phyloP scores from a whole-genome alignment of 2,113 vertebrate species.

The Penelope pileata region DNA sequence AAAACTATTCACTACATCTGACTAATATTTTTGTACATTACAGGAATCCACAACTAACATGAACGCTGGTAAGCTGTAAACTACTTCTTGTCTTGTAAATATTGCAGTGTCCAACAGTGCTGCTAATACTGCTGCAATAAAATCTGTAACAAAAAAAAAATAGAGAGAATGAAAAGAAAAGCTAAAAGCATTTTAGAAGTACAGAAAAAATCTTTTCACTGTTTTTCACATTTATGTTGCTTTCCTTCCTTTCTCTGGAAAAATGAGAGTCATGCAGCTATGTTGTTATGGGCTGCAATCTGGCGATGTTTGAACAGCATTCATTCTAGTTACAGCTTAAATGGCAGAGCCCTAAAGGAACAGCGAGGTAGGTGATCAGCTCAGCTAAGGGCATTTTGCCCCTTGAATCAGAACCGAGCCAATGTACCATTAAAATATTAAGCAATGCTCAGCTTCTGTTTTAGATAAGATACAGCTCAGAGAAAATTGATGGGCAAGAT shows the following conservation, averaged over 20 bases:
- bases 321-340: neutral
- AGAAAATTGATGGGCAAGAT: neutral
- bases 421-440: neutral
- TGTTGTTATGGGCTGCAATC: constrained; percentile 16
- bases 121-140: constrained; percentile 29
- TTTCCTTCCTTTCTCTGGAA: neutral
- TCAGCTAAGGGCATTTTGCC: neutral
- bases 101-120: constrained; percentile 15
- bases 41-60: constrained; percentile 30
- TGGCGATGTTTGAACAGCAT: neutral
- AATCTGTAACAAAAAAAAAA: neutral
- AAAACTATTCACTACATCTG: constrained; percentile 41
- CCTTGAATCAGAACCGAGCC: neutral
- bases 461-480: neutral
- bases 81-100: constrained; percentile 32
- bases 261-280: neutral
- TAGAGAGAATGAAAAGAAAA: neutral
- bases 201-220: neutral
- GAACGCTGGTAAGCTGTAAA: constrained; percentile 50
- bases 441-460: neutral
- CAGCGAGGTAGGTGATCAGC: neutral
- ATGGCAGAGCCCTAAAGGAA: constrained; percentile 47
- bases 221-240: neutral
- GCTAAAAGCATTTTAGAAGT: neutral
- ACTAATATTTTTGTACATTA: constrained; percentile 54